These are phyloP conservation scores for Labeo rohita DNA, from an alignment of 2,113 vertebrate species.

Conservation along the genomic window DNA sequence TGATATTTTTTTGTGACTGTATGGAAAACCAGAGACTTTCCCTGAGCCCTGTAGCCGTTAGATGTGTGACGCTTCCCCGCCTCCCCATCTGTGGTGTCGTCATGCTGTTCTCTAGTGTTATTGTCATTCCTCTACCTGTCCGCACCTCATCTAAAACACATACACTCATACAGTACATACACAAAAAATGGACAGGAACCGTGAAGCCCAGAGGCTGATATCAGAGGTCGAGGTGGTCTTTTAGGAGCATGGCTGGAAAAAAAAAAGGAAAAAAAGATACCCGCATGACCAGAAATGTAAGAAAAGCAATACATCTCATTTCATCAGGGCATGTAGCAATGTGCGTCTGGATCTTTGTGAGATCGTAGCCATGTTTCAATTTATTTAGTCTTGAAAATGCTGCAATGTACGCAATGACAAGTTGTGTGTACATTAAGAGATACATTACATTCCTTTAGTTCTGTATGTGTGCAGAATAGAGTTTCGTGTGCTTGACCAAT, in stretches of 20 bases:
- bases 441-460: conserved; percentile 57
- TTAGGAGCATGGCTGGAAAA: conserved; percentile 15
- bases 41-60: conserved; percentile 24
- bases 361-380: conserved; percentile 7
- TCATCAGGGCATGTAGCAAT: conserved; percentile 55
- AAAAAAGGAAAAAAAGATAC: not conserved
- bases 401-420: conserved; percentile 36
- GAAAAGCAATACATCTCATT: conserved; percentile 51
- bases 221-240: conserved; percentile 10
- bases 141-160: conserved; percentile 61
- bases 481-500: conserved; percentile 50
- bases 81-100: conserved; percentile 70
- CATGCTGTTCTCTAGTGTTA: conserved; percentile 68
- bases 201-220: conserved; percentile 26
- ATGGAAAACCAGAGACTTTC: conserved; percentile 70
- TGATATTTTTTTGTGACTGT: conserved; percentile 79
- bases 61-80: conserved; percentile 46
- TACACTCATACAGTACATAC: conserved; percentile 41
- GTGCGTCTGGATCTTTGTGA: conserved; percentile 28
- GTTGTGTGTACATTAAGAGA: conserved; percentile 39
- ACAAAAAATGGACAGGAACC: not conserved
- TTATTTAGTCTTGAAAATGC: conserved; percentile 50
- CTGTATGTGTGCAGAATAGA: conserved; percentile 31
- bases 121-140: conserved; percentile 52
- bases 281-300: conserved; percentile 42